phyloP scores from a whole-genome alignment of 2,797 vertebrate species.

The Helarctos malayanus region DNA sequence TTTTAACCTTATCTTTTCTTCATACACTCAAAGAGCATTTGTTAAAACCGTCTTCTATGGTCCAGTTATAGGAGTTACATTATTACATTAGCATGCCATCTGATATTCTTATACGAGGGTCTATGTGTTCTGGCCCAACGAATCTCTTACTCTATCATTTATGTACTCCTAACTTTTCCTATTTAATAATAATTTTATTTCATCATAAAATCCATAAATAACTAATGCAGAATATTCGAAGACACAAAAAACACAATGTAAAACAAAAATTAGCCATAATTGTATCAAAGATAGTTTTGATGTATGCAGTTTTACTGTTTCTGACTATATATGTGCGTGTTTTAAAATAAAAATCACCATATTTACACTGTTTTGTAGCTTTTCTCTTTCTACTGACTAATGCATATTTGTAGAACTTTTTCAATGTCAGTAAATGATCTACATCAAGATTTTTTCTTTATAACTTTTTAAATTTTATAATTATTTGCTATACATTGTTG shows the following conservation, averaged over 20 bases:
- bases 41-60: neutral
- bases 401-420: neutral
- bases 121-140: neutral
- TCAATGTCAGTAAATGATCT: neutral
- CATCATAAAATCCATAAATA: conserved; percentile 28
- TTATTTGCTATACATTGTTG: neutral
- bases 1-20: conserved; percentile 8
- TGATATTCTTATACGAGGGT: neutral
- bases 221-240: conserved; percentile 47
- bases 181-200: conserved; percentile 32
- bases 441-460: neutral
- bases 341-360: conserved; percentile 31
- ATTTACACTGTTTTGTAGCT: conserved; percentile 18
- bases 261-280: conserved; percentile 34
- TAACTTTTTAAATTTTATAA: conserved; percentile 7
- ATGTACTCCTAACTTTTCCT: neutral
- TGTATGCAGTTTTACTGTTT: neutral
- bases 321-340: neutral
- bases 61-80: neutral
- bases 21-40: neutral
- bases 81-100: conserved; percentile 2
- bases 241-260: neutral
- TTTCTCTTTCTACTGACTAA: conserved; percentile 27
- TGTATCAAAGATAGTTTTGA: neutral
- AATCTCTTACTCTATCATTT: conserved; percentile 38